A percentile compares a stretch with the other conserved stretches of the same genome.
Evolutionary conservation across 2,113 vertebrate species (phyloP).

Genomic region (Lycocorax pyrrhopterus): DNA sequence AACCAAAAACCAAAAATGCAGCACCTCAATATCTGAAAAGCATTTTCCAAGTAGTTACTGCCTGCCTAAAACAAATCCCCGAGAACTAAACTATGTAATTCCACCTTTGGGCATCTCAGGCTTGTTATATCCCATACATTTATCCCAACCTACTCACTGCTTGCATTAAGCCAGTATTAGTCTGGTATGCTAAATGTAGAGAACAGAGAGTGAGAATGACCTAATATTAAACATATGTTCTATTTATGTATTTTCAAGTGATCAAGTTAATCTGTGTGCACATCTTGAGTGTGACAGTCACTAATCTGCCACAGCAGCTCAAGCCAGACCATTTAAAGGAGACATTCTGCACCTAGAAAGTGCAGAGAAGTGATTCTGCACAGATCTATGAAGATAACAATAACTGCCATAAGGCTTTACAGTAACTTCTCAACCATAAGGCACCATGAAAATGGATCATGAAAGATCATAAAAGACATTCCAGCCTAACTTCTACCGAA

Average conservation of each 20-base stretch:
- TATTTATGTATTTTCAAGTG: not conserved
- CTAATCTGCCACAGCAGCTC: not conserved
- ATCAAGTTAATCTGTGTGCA: not conserved
- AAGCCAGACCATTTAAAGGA: not conserved
- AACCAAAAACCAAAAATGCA: rapidly evolving
- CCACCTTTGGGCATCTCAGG: not conserved
- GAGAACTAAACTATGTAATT: not conserved
- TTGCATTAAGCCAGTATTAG: not conserved
- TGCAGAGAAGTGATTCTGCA: not conserved
- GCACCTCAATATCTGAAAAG: not conserved
- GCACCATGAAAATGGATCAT: not conserved
- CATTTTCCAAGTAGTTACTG: not conserved
- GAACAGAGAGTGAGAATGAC: not conserved
- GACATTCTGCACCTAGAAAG: not conserved
- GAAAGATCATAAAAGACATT: not conserved
- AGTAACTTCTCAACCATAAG: not conserved
- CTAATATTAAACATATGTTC: not conserved
- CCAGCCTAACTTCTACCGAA: not conserved
- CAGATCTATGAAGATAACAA: not conserved
- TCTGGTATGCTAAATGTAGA: not conserved
- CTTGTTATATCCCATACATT: not conserved
- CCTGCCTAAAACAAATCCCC: not conserved
- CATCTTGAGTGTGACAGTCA: not conserved
- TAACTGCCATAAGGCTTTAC: not conserved
- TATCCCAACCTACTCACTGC: not conserved